Percentiles rank a stretch among this genome's conserved stretches.
Conservation (phyloP, 2,888 invertebrate genomes). For the Luperina testacea region DNA sequence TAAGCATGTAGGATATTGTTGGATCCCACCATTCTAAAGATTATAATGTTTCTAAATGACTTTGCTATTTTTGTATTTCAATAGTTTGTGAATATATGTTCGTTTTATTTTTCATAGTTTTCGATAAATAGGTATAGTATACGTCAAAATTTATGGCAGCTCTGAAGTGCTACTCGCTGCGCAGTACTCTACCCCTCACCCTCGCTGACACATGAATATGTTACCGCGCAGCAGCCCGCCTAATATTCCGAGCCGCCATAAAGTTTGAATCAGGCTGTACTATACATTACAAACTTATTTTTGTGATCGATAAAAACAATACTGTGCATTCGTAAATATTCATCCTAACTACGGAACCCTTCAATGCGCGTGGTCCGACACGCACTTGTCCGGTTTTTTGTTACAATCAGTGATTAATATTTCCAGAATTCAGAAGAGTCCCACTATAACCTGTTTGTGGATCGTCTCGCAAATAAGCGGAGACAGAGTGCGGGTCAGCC, state of each 20-base stretch:
- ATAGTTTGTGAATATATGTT: background rate
- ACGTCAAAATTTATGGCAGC: no score
- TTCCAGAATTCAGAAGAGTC: conserved; percentile 92
- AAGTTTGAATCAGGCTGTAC: background rate
- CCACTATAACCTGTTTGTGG: conserved; percentile 93
- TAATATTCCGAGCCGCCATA: no score
- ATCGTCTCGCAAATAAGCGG: conserved; percentile 93
- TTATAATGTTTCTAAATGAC: background rate
- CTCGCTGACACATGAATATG: no score
- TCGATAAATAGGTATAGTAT: background rate
- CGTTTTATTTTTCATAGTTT: background rate
- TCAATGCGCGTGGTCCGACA: background rate
- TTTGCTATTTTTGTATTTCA: background rate
- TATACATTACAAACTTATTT: background rate
- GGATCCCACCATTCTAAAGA: background rate
- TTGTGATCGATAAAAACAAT: background rate
- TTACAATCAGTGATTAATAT: conserved; percentile 8
- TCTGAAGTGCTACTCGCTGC: no score
- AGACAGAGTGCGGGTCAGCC: conserved; percentile 92
- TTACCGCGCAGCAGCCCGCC: no score
- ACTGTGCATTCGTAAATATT: background rate
- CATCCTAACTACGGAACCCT: background rate
- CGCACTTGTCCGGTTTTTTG: background rate
- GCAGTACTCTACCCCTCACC: no score
- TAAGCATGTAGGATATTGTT: background rate